Evolutionary conservation across 2,797 vertebrate species (phyloP).

Genomic region (Crocodylus rhombifer): DNA sequence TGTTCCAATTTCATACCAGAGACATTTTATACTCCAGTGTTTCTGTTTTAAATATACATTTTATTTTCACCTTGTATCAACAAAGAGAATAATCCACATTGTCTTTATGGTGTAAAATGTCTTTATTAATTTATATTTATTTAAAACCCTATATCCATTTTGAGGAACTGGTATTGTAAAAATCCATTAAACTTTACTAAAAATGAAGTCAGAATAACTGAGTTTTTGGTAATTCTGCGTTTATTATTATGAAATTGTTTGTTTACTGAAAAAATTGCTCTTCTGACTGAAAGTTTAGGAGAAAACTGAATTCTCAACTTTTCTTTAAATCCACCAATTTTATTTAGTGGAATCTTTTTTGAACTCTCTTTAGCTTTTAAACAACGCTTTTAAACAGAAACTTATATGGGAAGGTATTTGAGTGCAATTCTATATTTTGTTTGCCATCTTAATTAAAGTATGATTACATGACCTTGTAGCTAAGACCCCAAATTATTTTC

Average conservation of each 20-base stretch:
- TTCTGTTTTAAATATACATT: background rate
- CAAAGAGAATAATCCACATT: rapidly evolving
- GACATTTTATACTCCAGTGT: background rate
- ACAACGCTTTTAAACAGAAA: background rate
- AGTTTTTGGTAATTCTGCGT: background rate
- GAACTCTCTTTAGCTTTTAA: background rate
- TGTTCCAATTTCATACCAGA: background rate
- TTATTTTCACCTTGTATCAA: background rate
- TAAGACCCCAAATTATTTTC: background rate
- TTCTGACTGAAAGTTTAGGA: background rate
- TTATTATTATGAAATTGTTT: background rate
- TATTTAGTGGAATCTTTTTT: background rate
- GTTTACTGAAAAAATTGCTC: background rate
- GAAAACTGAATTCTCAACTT: background rate
- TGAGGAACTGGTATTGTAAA: background rate
- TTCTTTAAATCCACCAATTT: background rate
- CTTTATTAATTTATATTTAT: background rate
- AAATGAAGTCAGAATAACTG: background rate
- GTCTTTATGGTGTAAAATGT: background rate
- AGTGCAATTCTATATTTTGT: background rate
- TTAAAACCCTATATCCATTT: background rate
- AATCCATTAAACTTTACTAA: slow-evolving; percentile 14
- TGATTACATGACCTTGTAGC: background rate
- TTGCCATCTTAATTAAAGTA: background rate
- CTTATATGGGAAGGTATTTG: background rate